phyloP scores from a whole-genome alignment of 1,140 invertebrate genomes.

The Aphaenogaster floridana region DNA sequence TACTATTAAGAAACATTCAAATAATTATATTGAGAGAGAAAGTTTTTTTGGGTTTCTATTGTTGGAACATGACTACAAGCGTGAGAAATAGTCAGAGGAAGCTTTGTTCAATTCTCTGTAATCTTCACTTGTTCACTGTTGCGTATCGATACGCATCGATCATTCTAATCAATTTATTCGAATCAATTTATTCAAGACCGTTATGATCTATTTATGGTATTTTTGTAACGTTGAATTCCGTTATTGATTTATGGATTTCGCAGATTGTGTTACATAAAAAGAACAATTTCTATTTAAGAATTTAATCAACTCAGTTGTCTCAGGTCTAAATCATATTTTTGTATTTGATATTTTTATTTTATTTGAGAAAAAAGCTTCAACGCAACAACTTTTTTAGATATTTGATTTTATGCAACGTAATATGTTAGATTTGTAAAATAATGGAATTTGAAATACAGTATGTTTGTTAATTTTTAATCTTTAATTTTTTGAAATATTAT shows the following conservation, averaged over 20 bases:
- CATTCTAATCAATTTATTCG: constrained; percentile 31
- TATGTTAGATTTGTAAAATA: not conserved
- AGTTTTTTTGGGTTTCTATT: not conserved
- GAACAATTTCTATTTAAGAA: not conserved
- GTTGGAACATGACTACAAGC: not conserved
- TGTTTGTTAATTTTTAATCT: not conserved
- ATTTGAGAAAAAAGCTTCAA: not conserved
- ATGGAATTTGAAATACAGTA: not conserved
- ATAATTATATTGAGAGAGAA: not conserved
- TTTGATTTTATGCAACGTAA: not conserved
- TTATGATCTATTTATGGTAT: constrained; percentile 9
- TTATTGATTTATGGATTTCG: constrained; percentile 11
- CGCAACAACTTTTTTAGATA: not conserved
- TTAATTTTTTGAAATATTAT: not conserved
- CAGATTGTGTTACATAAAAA: not conserved
- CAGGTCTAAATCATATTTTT: not conserved
- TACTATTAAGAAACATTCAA: not conserved
- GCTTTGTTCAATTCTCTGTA: constrained; percentile 12
- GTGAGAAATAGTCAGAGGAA: constrained; percentile 25
- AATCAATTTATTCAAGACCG: constrained; percentile 25
- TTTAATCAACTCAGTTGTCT: not conserved
- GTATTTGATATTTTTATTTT: too few species aligned
- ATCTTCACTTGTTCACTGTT: constrained; percentile 32
- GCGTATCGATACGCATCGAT: constrained; percentile 48
- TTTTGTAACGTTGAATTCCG: not conserved